Evolutionary conservation across 2,113 vertebrate genomes (phyloP).

Genomic region (Bubo blakistoni): DNA sequence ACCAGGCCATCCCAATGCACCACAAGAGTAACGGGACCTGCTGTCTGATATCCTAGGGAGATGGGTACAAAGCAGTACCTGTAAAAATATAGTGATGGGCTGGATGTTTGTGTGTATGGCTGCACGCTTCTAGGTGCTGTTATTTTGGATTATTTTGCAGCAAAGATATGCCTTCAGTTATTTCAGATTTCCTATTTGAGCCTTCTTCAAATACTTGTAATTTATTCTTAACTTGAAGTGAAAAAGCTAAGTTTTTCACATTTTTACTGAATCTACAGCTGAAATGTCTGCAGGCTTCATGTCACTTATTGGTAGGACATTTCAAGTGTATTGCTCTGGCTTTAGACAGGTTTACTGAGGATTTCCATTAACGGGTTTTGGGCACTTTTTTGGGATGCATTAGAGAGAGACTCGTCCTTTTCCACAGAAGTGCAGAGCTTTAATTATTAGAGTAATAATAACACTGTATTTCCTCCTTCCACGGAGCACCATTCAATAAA

Average conservation of each 20-base stretch:
- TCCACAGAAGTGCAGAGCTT: not conserved
- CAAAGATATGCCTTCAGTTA: not conserved
- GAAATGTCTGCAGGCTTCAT: not conserved
- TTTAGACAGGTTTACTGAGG: not conserved
- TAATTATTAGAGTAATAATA: constrained; percentile 36
- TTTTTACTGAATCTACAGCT: not conserved
- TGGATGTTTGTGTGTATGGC: not conserved
- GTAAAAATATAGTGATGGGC: not conserved
- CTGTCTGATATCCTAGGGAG: not conserved
- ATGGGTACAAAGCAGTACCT: not conserved
- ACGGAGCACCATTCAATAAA: not conserved
- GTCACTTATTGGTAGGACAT: not conserved
- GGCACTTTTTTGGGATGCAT: not conserved
- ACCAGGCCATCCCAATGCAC: not conserved
- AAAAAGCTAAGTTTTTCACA: not conserved
- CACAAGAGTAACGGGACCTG: too few species aligned
- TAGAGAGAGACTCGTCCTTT: not conserved
- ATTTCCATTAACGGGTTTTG: not conserved
- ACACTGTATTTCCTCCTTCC: not conserved
- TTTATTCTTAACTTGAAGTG: not conserved
- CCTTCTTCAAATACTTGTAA: not conserved
- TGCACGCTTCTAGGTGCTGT: not conserved
- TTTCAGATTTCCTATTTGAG: not conserved
- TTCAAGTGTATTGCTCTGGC: not conserved
- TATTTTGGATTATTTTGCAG: not conserved